These are phyloP conservation scores for Sceloporus tristichus DNA, from an alignment of 2,113 vertebrate species.

Conservation along the genomic window DNA sequence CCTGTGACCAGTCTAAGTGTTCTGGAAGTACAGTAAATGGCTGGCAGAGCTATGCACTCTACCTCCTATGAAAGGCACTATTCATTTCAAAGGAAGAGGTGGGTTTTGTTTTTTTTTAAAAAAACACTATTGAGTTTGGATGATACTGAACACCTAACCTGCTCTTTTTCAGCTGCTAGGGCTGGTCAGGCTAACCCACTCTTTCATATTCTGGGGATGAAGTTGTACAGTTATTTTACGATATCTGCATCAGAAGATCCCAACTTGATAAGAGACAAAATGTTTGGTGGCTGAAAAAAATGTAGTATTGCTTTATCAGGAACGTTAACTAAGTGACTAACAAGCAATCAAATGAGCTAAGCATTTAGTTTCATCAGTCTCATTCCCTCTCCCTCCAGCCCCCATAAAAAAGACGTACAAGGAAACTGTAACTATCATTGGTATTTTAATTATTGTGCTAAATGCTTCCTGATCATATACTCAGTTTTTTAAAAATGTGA, in stretches of 20 bases:
- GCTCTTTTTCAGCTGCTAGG: not conserved
- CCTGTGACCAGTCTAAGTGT: not conserved
- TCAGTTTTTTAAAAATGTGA: not conserved
- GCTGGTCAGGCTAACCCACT: not conserved
- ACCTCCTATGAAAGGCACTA: conserved; percentile 36
- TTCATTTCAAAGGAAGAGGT: not conserved
- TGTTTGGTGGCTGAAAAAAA: not conserved
- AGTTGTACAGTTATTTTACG: conserved; percentile 27
- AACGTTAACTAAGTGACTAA: not conserved
- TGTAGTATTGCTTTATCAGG: not conserved
- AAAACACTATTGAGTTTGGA: conserved; percentile 16
- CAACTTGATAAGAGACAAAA: not conserved
- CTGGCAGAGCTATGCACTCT: conserved; percentile 7
- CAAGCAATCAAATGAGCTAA: too few relatives aligned
- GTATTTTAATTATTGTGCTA: not conserved
- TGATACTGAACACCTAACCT: not conserved
- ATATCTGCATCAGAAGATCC: not conserved
- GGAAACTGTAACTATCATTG: not conserved
- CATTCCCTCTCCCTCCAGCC: too few relatives aligned
- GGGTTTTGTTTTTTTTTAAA: not conserved
- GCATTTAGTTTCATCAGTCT: too few relatives aligned
- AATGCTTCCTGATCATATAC: not conserved
- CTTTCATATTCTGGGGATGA: conserved; percentile 48
- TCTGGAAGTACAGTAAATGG: conserved; percentile 16
- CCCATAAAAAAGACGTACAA: not conserved